Base-by-base conservation (phyloP, 2,888 invertebrate species). In the Agrypnus murinus region DNA sequence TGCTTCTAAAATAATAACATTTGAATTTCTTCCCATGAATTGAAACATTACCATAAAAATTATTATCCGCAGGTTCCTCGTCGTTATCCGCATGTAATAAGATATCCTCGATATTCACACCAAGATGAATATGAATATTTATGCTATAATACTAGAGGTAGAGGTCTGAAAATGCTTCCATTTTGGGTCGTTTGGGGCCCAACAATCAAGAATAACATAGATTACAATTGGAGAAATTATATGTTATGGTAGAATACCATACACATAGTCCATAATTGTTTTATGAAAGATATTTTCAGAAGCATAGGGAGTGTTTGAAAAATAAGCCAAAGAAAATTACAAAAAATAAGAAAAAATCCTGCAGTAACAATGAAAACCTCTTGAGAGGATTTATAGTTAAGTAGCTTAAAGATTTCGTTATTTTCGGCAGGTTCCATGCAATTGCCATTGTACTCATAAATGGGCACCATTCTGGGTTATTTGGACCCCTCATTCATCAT, bases 401-500 rank as follows among this genome's bases (percentile, higher is more conserved):
- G 25, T 3, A 2, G 25, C 5, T 25, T 25, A 25, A 25, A 2
- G 25, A 25, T 3, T 25, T 25, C 7, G 12, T 12, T 53, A 7
- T 14, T 53, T 53, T 25, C n/a, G 32, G 9, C 25, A 19, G 53
- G 53, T 53, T 12, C 53, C 53, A n/a, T 53, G 14, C 34, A 14
- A 2, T 53, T 14, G n/a, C n/a, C n/a, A 36, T 34, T 5, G 3
- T 36, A 32, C 10, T 14, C 34, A 53, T 34, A 53, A 9, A 14
- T 53, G 53, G 53, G 46, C 62, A 17, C 62, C 62, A 17, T 62
- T 17, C 14, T 62, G 62, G 62, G 32, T 32, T 12, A 1, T 25
- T n/a, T 62, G 62, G 62, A 48, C 10, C 10, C 32, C 9, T 15
- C 6, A 8, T 9, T 5, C 34, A n/a, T 17, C 43, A n/a, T 9